Evolutionary conservation across 2,113 vertebrate genomes (phyloP).

Genomic region (Accipiter virgatus): DNA sequence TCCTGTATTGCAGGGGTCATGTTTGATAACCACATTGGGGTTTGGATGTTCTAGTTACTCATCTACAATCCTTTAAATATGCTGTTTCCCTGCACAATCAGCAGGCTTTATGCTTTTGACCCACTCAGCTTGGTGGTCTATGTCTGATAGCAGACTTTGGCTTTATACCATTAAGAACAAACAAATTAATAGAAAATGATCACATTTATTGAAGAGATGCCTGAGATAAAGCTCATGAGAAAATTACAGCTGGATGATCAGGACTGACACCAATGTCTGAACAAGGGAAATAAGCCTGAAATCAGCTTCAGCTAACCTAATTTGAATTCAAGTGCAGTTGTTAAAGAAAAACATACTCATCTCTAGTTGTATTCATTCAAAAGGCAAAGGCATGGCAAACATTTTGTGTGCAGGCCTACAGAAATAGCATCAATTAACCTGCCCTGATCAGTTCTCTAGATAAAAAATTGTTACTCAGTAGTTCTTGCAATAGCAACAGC

Average conservation of each 20-base stretch:
- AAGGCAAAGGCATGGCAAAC: background rate
- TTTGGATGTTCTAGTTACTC: background rate
- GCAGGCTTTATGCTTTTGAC: background rate
- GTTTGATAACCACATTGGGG: accelerated
- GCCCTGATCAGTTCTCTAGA: background rate
- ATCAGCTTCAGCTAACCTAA: background rate
- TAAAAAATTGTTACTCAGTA: background rate
- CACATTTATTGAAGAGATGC: background rate
- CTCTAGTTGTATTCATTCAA: background rate
- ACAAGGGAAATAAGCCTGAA: background rate
- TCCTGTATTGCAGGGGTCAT: background rate
- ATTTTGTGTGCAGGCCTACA: background rate
- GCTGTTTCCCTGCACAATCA: background rate
- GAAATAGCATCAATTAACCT: background rate
- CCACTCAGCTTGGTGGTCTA: background rate
- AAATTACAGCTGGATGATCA: background rate
- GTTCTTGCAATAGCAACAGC: background rate
- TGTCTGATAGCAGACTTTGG: background rate
- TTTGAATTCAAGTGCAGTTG: background rate
- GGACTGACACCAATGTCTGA: background rate
- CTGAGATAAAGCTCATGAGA: background rate
- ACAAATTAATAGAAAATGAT: background rate
- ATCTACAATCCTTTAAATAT: background rate
- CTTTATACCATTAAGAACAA: background rate
- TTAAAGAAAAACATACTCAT: background rate